These are phyloP conservation scores for Nyctibius bracteatus DNA, from an alignment of 2,113 vertebrate species.

Conservation along the genomic window DNA sequence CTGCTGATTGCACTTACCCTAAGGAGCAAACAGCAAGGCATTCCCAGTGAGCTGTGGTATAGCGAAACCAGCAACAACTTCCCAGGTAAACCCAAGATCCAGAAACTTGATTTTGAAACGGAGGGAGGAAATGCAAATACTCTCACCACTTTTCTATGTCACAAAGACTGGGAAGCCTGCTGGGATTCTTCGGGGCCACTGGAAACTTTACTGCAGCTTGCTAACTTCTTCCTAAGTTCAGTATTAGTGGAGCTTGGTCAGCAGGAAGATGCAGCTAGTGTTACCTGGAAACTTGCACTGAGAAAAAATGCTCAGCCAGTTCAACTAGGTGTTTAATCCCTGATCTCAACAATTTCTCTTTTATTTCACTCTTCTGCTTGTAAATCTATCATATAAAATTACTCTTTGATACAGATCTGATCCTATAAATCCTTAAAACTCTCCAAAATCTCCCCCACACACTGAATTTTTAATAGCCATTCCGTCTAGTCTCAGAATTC, in stretches of 20 bases:
- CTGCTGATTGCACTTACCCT: not conserved
- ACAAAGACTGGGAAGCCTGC: not conserved
- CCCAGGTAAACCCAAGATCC: not conserved
- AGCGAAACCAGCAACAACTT: not conserved
- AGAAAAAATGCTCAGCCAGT: not conserved
- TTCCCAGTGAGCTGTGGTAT: not conserved
- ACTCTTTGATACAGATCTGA: not conserved
- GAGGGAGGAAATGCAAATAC: not conserved
- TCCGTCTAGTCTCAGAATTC: not conserved
- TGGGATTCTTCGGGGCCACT: not conserved
- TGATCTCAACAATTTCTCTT: not conserved
- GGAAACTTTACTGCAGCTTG: not conserved
- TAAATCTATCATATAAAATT: not conserved
- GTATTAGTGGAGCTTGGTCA: not conserved
- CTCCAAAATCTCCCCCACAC: not conserved
- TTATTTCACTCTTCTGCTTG: not conserved
- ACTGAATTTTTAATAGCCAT: not conserved
- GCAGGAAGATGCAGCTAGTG: not conserved
- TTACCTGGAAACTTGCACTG: not conserved
- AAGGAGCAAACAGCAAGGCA: not conserved
- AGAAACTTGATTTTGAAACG: not conserved
- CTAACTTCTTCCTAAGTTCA: not conserved
- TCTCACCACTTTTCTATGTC: not conserved
- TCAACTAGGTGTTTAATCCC: not conserved
- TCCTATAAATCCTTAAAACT: not conserved